These are phyloP conservation scores for Barnardius zonarius DNA, from an alignment of 2,113 vertebrate species.

Conservation along the genomic window DNA sequence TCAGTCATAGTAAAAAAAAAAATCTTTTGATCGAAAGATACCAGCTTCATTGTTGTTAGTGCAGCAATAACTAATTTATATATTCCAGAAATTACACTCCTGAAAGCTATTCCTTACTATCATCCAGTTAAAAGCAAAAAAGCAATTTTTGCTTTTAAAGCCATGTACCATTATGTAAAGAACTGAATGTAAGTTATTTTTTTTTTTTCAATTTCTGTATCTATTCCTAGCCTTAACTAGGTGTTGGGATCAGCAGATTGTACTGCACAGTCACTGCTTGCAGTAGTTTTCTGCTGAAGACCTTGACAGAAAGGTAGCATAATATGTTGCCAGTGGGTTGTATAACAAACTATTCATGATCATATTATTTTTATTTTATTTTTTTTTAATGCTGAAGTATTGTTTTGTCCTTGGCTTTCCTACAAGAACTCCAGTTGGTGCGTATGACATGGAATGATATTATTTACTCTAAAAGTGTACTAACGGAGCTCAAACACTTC, in stretches of 20 bases:
- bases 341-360: neutral
- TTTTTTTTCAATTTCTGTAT: neutral
- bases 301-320: neutral
- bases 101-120: neutral
- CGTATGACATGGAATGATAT: neutral
- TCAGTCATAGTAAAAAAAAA: neutral
- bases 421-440: neutral
- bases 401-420: neutral
- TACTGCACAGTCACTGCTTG: neutral
- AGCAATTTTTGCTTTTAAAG: neutral
- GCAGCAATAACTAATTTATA: neutral
- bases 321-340: neutral
- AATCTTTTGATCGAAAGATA: neutral
- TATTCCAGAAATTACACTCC: neutral
- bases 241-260: neutral
- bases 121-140: neutral
- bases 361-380: fast-evolving
- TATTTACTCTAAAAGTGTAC: neutral
- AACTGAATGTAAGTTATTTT: neutral
- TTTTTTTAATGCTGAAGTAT: neutral
- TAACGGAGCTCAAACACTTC: constrained; percentile 5
- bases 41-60: neutral
- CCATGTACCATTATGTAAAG: neutral
- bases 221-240: neutral
- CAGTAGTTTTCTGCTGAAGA: neutral